Evolutionary conservation across 2,888 invertebrate species (phyloP).

Genomic region (Trichopoda pennipes): DNA sequence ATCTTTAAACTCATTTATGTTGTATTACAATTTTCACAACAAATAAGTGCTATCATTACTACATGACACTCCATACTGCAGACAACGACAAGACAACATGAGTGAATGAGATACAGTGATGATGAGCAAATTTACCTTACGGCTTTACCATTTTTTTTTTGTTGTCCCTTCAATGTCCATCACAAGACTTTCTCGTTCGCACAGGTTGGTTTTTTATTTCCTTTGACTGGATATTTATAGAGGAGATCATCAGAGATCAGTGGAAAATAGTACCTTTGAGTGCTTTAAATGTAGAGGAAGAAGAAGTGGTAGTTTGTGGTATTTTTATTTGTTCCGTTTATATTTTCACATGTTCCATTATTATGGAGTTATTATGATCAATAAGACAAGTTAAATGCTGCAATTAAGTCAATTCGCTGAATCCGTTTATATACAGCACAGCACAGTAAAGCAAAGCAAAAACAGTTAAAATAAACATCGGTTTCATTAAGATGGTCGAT

Average conservation of each 20-base stretch:
- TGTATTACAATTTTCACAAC: slow-evolving; percentile 60
- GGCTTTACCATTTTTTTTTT: slow-evolving; percentile 29
- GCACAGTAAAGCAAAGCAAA: slow-evolving; percentile 32
- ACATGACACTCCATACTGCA: slow-evolving; percentile 64
- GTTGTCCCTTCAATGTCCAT: background rate
- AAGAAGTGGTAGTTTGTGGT: background rate
- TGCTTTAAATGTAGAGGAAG: slow-evolving; percentile 1
- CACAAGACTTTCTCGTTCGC: slow-evolving; percentile 52
- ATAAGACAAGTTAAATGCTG: slow-evolving; percentile 81
- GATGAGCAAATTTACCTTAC: slow-evolving; percentile 32
- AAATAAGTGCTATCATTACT: slow-evolving; percentile 65
- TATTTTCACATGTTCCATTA: slow-evolving; percentile 81
- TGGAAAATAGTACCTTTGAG: background rate
- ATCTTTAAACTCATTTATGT: slow-evolving; percentile 45
- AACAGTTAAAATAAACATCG: slow-evolving; percentile 39
- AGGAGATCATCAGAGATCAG: slow-evolving; percentile 12
- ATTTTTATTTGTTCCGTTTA: slow-evolving; percentile 74
- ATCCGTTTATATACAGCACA: slow-evolving; percentile 62
- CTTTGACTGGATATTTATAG: slow-evolving; percentile 11
- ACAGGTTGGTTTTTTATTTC: slow-evolving; percentile 40
- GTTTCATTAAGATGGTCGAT: slow-evolving; percentile 31
- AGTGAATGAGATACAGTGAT: slow-evolving; percentile 14
- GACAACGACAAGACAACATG: slow-evolving; percentile 27
- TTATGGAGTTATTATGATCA: slow-evolving; percentile 81
- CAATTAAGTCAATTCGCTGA: slow-evolving; percentile 78